A percentile compares a stretch with the other conserved stretches of the same genome.
These are phyloP conservation scores for Pitta sordida DNA, from an alignment of 2,113 vertebrate genomes.

Conservation along the genomic window DNA sequence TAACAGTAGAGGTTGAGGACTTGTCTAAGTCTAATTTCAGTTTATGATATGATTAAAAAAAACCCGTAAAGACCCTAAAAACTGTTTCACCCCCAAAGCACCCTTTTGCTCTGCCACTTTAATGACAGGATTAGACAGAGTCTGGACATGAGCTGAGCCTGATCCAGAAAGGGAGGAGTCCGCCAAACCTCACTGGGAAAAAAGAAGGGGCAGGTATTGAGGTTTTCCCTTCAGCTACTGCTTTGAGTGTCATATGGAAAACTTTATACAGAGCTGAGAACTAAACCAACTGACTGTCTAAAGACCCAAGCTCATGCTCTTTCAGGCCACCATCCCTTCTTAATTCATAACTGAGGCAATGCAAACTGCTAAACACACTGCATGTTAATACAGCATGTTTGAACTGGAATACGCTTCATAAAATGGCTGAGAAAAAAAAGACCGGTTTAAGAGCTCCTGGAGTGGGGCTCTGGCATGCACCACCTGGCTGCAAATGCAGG, in stretches of 20 bases:
- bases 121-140: neutral
- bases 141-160: neutral
- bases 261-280: neutral
- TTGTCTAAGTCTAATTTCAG: neutral
- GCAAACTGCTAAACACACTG: neutral
- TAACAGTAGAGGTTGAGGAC: neutral
- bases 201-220: neutral
- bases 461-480: neutral
- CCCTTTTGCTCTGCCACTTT: neutral
- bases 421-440: neutral
- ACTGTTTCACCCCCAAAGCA: neutral
- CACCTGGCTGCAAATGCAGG: neutral
- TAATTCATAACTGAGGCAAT: neutral
- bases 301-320: neutral
- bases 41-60: neutral
- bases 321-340: neutral
- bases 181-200: neutral
- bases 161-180: neutral
- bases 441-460: neutral
- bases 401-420: neutral
- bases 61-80: neutral
- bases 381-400: neutral
- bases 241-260: neutral
- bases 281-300: neutral
- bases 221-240: neutral